A percentile compares a stretch with the other conserved stretches of the same genome.
phyloP scores from a whole-genome alignment of 92 coral and sea anemone genomes.

The Actinernus sp. region DNA sequence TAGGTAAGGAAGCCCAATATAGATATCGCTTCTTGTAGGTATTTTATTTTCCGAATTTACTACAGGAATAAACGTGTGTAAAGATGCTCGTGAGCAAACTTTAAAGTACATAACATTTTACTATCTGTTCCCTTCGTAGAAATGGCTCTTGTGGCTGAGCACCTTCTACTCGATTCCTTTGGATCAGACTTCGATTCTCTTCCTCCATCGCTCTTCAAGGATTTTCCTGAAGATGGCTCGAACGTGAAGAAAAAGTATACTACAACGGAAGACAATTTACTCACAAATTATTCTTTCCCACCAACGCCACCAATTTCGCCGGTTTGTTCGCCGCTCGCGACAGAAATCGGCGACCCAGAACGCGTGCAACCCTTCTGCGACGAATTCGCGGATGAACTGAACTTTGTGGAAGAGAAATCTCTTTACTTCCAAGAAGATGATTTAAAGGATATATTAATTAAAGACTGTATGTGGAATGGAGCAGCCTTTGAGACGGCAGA shows the following conservation, averaged over 20 bases:
- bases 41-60: conserved; percentile 4
- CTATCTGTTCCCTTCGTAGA: conserved; percentile 2
- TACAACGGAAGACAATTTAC: conserved; percentile 55
- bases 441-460: conserved; percentile 93
- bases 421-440: conserved; percentile 84
- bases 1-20: neutral
- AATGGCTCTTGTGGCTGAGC: conserved; percentile 59
- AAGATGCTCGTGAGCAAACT: neutral
- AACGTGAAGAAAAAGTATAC: conserved; percentile 64
- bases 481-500: conserved; percentile 72
- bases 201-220: conserved; percentile 80
- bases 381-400: conserved; percentile 71
- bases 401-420: conserved; percentile 73
- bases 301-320: conserved; percentile 93
- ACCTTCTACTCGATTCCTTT: conserved; percentile 66
- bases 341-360: conserved; percentile 69
- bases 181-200: conserved; percentile 76
- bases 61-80: conserved; percentile 42
- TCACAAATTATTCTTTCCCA: conserved; percentile 76
- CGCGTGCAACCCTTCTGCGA: conserved; percentile 82
- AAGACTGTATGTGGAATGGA: conserved; percentile 99
- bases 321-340: conserved; percentile 74
- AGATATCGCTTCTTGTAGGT: neutral
- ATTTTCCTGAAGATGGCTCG: conserved; percentile 71
- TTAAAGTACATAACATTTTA: neutral